A percentile compares a stretch with the other conserved stretches of the same genome.
Conservation (phyloP, 2,888 invertebrate species). For the Drosophila longiperda region DNA sequence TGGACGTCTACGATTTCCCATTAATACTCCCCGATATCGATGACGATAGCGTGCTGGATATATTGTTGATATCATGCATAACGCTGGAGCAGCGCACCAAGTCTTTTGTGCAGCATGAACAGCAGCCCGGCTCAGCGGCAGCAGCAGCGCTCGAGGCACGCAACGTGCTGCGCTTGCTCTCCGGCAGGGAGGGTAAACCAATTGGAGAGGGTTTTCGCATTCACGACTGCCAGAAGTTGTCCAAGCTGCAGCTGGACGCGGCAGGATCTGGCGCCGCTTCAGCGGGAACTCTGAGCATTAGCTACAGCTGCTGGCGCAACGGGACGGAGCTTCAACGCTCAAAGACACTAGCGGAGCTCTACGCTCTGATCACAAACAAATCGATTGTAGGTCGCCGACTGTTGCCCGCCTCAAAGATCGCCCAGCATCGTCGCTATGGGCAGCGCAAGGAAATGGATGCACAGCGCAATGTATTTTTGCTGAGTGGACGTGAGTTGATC, state of each 20-base stretch:
- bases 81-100: slow-evolving; percentile 76
- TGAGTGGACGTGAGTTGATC: slow-evolving; percentile 88
- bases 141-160: slow-evolving; percentile 82
- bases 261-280: slow-evolving; percentile 36
- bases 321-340: slow-evolving; percentile 86
- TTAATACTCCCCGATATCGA: slow-evolving; percentile 90
- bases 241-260: slow-evolving; percentile 86
- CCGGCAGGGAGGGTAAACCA: slow-evolving; percentile 89
- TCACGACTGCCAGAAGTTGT: slow-evolving; percentile 87
- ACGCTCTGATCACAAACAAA: slow-evolving; percentile 84
- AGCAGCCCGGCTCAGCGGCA: slow-evolving; percentile 36
- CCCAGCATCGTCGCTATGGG: slow-evolving; percentile 86
- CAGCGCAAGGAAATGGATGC: slow-evolving; percentile 87
- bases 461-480: slow-evolving; percentile 87
- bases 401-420: slow-evolving; percentile 83
- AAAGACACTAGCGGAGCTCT: slow-evolving; percentile 85
- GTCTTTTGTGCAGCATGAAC: slow-evolving; percentile 59
- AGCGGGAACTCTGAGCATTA: slow-evolving; percentile 73
- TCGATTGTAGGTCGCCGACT: slow-evolving; percentile 81
- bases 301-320: slow-evolving; percentile 87
- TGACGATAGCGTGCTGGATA: slow-evolving; percentile 89
- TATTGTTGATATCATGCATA: slow-evolving; percentile 87
- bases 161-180: slow-evolving; percentile 89
- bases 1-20: slow-evolving; percentile 89
- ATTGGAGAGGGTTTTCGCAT: slow-evolving; percentile 88